These are phyloP conservation scores for Melitaea athalia DNA, from an alignment of 2,888 invertebrate genomes.

Conservation along the genomic window DNA sequence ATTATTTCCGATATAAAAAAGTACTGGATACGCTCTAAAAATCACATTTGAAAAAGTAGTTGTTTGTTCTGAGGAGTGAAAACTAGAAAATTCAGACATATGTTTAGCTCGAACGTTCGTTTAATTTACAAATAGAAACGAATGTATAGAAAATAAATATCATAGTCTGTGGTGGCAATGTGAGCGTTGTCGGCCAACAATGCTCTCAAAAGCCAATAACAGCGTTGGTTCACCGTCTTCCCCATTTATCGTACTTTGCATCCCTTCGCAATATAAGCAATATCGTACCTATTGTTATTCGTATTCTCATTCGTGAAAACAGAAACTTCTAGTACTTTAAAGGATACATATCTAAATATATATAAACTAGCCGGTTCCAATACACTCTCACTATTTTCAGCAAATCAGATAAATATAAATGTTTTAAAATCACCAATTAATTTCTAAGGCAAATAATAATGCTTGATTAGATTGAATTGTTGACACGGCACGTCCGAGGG, in stretches of 20 bases:
- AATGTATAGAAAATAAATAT: no score
- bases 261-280: constrained; percentile 42
- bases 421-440: no score
- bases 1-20: constrained; percentile 1
- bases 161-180: neutral
- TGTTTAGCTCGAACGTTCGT: neutral
- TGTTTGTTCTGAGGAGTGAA: constrained; percentile 3
- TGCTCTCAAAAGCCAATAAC: constrained; percentile 53
- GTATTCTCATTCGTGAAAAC: neutral
- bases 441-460: no score
- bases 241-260: constrained; percentile 56
- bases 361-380: no score
- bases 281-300: neutral
- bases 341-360: no score
- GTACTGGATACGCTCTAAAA: constrained; percentile 5
- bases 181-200: constrained; percentile 40
- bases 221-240: constrained; percentile 48
- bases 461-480: no score
- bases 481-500: no score
- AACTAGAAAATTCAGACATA: neutral
- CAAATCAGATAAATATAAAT: no score
- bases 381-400: no score
- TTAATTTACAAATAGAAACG: constrained; percentile 8
- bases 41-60: constrained; percentile 7
- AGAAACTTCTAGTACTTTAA: neutral